These are phyloP conservation scores for Carapus acus DNA, from an alignment of 2,797 vertebrate species.

Conservation along the genomic window DNA sequence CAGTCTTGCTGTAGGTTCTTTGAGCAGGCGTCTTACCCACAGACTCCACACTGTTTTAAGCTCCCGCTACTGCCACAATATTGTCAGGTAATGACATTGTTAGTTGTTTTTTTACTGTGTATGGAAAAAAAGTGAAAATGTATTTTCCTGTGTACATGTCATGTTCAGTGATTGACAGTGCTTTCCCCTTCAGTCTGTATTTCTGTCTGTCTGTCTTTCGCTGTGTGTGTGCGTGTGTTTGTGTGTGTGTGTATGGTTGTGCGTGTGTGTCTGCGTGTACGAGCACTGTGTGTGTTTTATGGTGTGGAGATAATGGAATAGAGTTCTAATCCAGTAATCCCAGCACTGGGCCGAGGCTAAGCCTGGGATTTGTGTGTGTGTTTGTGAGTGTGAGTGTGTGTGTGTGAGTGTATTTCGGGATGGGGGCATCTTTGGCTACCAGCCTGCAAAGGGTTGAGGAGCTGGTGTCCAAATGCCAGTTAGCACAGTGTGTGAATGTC, in stretches of 20 bases:
- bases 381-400: slow-evolving; percentile 26
- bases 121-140: slow-evolving; percentile 30
- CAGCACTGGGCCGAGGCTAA: slow-evolving; percentile 75
- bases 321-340: slow-evolving; percentile 79
- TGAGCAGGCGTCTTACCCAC: neutral
- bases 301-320: slow-evolving; percentile 77
- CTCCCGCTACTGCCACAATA: neutral
- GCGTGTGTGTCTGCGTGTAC: slow-evolving; percentile 14
- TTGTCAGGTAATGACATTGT: slow-evolving; percentile 8
- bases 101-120: neutral
- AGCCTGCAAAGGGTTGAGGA: slow-evolving; percentile 48
- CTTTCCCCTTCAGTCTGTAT: slow-evolving; percentile 43
- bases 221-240: slow-evolving; percentile 17
- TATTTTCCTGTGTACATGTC: slow-evolving; percentile 48
- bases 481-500: slow-evolving; percentile 36
- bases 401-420: slow-evolving; percentile 20
- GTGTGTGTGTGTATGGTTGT: slow-evolving; percentile 14
- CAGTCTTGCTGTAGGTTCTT: no score
- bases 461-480: slow-evolving; percentile 55
- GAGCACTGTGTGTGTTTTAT: slow-evolving; percentile 30
- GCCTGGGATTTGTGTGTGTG: slow-evolving; percentile 72
- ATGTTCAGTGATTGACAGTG: slow-evolving; percentile 58
- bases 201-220: slow-evolving; percentile 41
- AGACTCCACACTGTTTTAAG: slow-evolving; percentile 5
- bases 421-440: slow-evolving; percentile 57